Percentiles rank a stretch among this genome's conserved stretches.
phyloP scores from a whole-genome alignment of 1,140 invertebrate genomes.

The Oscheius sp. region DNA sequence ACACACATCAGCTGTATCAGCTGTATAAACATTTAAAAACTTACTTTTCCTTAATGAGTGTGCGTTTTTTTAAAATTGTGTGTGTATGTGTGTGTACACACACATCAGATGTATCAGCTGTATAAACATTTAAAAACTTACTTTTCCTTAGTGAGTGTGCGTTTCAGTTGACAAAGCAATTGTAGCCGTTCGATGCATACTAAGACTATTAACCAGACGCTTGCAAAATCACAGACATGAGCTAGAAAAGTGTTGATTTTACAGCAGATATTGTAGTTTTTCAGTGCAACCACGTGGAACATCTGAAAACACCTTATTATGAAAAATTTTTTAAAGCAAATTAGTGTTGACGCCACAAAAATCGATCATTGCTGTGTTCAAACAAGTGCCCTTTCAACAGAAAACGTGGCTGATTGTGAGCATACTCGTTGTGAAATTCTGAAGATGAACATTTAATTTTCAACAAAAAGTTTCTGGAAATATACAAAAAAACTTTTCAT shows the following conservation, averaged over 20 bases:
- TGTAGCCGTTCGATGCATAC: slow-evolving; percentile 52
- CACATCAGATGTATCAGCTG: too few species aligned
- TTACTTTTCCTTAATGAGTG: too few species aligned
- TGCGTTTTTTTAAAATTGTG: too few species aligned
- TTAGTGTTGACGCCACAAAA: too few species aligned
- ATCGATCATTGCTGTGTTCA: neutral
- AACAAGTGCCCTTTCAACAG: neutral
- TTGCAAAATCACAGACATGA: slow-evolving; percentile 55
- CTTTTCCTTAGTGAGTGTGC: slow-evolving; percentile 36
- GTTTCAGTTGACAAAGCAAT: slow-evolving; percentile 41
- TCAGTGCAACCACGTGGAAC: slow-evolving; percentile 42
- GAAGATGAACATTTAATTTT: too few species aligned
- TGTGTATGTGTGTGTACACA: too few species aligned
- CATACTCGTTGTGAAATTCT: too few species aligned
- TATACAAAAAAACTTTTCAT: too few species aligned
- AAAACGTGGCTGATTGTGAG: too few species aligned
- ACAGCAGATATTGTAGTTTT: slow-evolving; percentile 50
- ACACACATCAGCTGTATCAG: too few species aligned
- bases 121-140: slow-evolving; percentile 34
- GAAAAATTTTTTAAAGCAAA: neutral
- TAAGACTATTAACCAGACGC: slow-evolving; percentile 54
- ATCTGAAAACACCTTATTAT: slow-evolving; percentile 38
- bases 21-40: too few species aligned
- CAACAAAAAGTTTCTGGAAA: too few species aligned
- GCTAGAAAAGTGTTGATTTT: slow-evolving; percentile 43